A percentile compares a stretch with the other conserved stretches of the same genome.
Evolutionary conservation across 2,113 vertebrate species (phyloP).

Genomic region (Axis porcinus): DNA sequence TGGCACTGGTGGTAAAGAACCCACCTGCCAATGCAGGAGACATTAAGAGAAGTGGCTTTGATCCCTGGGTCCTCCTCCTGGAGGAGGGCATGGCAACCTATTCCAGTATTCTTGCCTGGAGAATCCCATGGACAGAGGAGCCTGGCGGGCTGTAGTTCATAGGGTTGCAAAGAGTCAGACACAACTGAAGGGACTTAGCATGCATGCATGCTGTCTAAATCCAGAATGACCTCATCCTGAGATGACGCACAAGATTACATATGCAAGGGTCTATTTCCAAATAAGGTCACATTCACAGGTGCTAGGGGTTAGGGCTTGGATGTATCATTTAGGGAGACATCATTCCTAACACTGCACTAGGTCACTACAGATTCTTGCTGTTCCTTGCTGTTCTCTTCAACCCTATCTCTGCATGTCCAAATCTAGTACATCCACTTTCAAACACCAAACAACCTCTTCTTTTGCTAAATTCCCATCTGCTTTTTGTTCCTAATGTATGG

Average conservation of each 20-base stretch:
- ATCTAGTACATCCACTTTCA: neutral
- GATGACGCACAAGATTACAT: neutral
- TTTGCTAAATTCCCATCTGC: neutral
- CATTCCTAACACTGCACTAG: neutral
- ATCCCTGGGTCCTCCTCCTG: no score
- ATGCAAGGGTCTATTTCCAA: neutral
- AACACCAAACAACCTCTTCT: neutral
- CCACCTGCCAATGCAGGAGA: no score
- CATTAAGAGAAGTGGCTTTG: no score
- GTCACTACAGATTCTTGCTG: neutral
- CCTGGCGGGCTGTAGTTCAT: neutral
- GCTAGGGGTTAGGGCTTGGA: neutral
- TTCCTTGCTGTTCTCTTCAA: neutral
- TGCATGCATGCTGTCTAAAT: neutral
- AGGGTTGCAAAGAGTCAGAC: neutral
- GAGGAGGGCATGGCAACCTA: no score
- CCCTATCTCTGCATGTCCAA: neutral
- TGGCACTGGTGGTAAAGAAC: no score
- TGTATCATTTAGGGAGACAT: neutral
- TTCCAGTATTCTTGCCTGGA: neutral
- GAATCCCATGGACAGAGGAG: neutral
- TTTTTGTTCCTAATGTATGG: neutral
- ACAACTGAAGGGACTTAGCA: neutral
- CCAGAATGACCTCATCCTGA: neutral
- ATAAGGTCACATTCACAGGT: neutral